Evolutionary conservation across 2,113 vertebrate genomes (phyloP).

Genomic region (Rhinopithecus roxellana): DNA sequence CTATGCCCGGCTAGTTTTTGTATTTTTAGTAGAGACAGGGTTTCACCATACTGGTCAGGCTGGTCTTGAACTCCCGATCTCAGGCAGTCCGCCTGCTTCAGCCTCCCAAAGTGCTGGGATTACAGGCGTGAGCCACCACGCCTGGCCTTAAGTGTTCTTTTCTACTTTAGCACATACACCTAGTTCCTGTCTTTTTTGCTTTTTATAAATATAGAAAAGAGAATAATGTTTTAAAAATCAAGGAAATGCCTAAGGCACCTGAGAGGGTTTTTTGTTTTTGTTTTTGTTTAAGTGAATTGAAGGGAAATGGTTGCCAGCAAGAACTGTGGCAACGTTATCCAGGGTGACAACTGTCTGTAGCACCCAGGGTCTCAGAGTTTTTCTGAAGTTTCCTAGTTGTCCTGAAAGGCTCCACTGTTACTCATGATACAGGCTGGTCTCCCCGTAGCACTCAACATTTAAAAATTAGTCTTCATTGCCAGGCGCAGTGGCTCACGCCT

Average conservation of each 20-base stretch:
- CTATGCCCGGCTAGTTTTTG: too few species aligned
- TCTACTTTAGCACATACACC: too few species aligned
- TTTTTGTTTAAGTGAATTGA: background rate
- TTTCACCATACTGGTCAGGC: too few species aligned
- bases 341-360: background rate
- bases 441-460: background rate
- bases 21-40: too few species aligned
- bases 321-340: background rate
- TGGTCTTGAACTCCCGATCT: too few species aligned
- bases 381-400: background rate
- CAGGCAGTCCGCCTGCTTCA: too few species aligned
- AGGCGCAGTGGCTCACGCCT: too few species aligned
- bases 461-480: background rate
- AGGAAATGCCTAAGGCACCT: background rate
- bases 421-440: background rate
- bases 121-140: too few species aligned
- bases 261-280: background rate
- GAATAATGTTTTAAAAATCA: background rate
- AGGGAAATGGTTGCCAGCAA: background rate
- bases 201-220: too few species aligned
- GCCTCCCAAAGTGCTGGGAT: too few species aligned
- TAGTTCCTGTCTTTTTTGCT: too few species aligned
- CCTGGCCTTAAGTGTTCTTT: too few species aligned
- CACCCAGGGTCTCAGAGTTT: background rate
- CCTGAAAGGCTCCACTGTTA: background rate